A percentile compares a stretch with the other conserved stretches of the same genome.
These are phyloP conservation scores for Caranx ignobilis DNA, from an alignment of 2,113 vertebrate genomes.

Conservation along the genomic window DNA sequence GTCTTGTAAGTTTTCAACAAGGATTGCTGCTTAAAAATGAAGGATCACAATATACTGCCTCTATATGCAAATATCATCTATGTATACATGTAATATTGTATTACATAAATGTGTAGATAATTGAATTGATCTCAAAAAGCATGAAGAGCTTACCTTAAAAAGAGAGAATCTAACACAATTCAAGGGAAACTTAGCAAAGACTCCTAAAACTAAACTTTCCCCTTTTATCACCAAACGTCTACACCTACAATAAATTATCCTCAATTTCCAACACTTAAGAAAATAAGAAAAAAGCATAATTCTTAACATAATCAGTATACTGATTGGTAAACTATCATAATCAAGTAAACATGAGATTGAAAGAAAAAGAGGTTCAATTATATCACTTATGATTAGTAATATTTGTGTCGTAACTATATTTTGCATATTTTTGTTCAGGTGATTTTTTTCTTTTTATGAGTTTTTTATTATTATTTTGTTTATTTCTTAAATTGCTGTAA, in stretches of 20 bases:
- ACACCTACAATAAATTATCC: constrained; percentile 79
- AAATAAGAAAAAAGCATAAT: constrained; percentile 75
- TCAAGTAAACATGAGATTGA: constrained; percentile 81
- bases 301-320: constrained; percentile 81
- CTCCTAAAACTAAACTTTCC: constrained; percentile 80
- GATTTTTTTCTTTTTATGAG: constrained; percentile 71
- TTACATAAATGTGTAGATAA: constrained; percentile 81
- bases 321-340: constrained; percentile 81
- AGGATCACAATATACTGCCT: constrained; percentile 81
- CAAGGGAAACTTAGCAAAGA: constrained; percentile 81
- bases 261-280: constrained; percentile 72
- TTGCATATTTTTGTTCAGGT: constrained; percentile 80
- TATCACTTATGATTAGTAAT: constrained; percentile 83
- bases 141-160: constrained; percentile 81
- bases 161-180: constrained; percentile 81
- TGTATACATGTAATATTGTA: constrained; percentile 81
- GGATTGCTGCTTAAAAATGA: constrained; percentile 73
- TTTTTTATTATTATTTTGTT: constrained; percentile 77
- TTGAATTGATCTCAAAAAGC: constrained; percentile 74
- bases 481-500: constrained; percentile 85
- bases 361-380: constrained; percentile 80
- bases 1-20: constrained; percentile 57
- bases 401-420: constrained; percentile 80
- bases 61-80: constrained; percentile 83
- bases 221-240: constrained; percentile 80